These are phyloP conservation scores for Cheirogaleus medius DNA, from an alignment of 2,113 vertebrate genomes.

Conservation along the genomic window DNA sequence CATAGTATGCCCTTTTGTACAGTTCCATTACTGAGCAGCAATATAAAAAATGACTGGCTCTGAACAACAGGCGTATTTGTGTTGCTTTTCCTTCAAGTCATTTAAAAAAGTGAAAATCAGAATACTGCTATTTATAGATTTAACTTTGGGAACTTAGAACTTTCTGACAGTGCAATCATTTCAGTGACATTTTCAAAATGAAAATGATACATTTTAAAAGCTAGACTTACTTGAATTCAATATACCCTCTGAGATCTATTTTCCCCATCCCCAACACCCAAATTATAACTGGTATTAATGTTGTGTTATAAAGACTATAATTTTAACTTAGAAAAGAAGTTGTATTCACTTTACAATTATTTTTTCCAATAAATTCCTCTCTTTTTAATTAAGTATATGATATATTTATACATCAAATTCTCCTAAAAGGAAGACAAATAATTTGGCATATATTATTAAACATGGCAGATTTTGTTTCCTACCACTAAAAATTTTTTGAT, in stretches of 20 bases:
- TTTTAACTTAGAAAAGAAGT: background rate
- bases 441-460: background rate
- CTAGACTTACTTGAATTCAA: conserved; percentile 74
- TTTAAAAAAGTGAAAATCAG: background rate
- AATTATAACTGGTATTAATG: conserved; percentile 20
- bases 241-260: conserved; percentile 63
- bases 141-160: conserved; percentile 63
- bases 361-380: background rate
- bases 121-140: conserved; percentile 71
- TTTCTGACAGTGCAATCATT: background rate
- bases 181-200: conserved; percentile 61
- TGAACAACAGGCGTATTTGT: background rate
- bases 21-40: background rate
- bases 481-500: background rate
- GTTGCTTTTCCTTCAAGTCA: conserved; percentile 12
- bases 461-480: conserved; percentile 1
- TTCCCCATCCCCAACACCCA: background rate
- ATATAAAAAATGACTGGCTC: background rate
- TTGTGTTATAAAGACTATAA: background rate
- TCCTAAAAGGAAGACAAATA: background rate
- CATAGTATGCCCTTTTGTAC: background rate
- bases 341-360: background rate
- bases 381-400: background rate
- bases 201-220: conserved; percentile 67
- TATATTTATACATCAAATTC: background rate